Evolutionary conservation across 2,113 vertebrate genomes (phyloP), one percentile per base, ranked within the genome.

Genomic region (Pholis gunnellus): DNA sequence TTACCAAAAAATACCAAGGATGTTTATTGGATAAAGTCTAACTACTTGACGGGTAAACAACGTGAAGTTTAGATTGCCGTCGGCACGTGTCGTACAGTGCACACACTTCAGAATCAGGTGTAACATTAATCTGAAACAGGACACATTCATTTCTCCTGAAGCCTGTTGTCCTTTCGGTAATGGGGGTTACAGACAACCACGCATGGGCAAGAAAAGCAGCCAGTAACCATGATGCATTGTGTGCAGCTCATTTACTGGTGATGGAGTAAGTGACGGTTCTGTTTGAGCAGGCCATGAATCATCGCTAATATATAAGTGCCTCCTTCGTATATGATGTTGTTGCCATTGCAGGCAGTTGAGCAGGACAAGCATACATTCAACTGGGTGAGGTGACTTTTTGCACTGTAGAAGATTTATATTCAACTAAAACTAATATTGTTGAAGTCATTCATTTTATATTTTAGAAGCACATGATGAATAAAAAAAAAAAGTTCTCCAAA

Each of bases 151-250:
- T 73, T 73, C 44, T 83, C 81, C 72, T 52, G 46, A 44, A 82
- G 75, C 77, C 80, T 22, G 46, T 79, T 89, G 86, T 93, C 85
- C 89, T 91, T 82, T 80, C 72, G 83, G 85, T 91, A 90, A 94
- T 81, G 84, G 81, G 76, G 78, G 88, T 91, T 83, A 79, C 72
- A 86, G 44, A 59, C 73, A 76, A 52, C 82, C 44, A 63, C 6
- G 38, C 79, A 78, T 61, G 42, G 66, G 61, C 50, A 78, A 82
- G 66, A 72, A 34, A 78, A 63, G 42, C 78, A 79, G 52, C 46
- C 85, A 64, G 29, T 83, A 70, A 87, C 78, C 76, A 74, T 78
- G 88, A 92, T 89, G 81, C 73, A 86, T 84, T 59, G 46, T 73
- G 67, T 54, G 48, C 2, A 4, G 80, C 64, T 75, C 82, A 87